phyloP scores from a whole-genome alignment of 2,888 invertebrate species.

The Erebia palarica region DNA sequence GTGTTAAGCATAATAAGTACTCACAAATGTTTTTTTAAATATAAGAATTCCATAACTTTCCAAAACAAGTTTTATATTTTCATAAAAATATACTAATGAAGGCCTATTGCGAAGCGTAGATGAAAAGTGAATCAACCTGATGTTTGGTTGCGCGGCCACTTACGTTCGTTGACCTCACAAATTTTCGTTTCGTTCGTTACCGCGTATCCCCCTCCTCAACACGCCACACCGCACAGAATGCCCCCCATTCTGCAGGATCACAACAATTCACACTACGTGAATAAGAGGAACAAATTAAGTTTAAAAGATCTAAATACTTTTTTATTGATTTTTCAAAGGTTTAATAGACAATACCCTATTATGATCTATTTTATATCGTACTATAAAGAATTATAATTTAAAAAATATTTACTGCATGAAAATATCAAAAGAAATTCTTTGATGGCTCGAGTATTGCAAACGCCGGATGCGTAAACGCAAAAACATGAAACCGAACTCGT shows the following conservation, averaged over 20 bases:
- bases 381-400: slow-evolving; percentile 10
- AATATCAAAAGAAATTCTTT: slow-evolving; percentile 41
- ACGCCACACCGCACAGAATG: slow-evolving; percentile 44
- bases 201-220: slow-evolving; percentile 54
- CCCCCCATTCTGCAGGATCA: slow-evolving; percentile 62
- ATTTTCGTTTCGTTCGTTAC: slow-evolving; percentile 81
- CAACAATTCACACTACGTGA: slow-evolving; percentile 63
- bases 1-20: background rate
- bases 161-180: slow-evolving; percentile 79
- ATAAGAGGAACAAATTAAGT: slow-evolving; percentile 47
- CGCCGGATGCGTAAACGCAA: slow-evolving; percentile 49
- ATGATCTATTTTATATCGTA: slow-evolving; percentile 27
- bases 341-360: slow-evolving; percentile 20
- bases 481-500: slow-evolving; percentile 51
- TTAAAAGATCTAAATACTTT: slow-evolving; percentile 18
- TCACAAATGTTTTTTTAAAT: slow-evolving; percentile 12
- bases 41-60: slow-evolving; percentile 34
- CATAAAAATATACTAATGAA: slow-evolving; percentile 36
- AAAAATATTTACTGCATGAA: slow-evolving; percentile 31
- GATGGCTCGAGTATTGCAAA: slow-evolving; percentile 35
- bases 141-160: slow-evolving; percentile 76
- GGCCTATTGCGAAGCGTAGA: slow-evolving; percentile 68
- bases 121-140: slow-evolving; percentile 82
- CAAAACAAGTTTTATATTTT: slow-evolving; percentile 62
- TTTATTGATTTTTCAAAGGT: slow-evolving; percentile 9